Percentiles rank a stretch among this genome's conserved stretches.
Conservation (phyloP, 2,888 invertebrate species). For the Lithophane semibrunnea region DNA sequence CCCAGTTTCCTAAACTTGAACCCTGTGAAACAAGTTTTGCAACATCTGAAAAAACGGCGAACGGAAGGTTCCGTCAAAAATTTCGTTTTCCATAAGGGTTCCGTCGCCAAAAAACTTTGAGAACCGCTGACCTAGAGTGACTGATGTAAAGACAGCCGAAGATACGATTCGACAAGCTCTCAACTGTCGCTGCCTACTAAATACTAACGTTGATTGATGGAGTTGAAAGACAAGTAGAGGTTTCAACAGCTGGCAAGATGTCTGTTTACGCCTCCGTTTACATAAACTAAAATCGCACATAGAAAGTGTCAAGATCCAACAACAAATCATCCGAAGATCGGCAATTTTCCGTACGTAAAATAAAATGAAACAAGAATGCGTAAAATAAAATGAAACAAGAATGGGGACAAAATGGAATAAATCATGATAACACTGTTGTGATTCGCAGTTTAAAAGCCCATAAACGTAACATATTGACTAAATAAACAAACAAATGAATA, state of each 20-base stretch:
- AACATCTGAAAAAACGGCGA: too few relatives aligned
- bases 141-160: background rate
- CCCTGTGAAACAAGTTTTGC: too few relatives aligned
- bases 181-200: background rate
- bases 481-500: slow-evolving; percentile 49
- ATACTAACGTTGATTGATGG: background rate
- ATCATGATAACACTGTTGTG: slow-evolving; percentile 50
- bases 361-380: background rate
- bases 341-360: background rate
- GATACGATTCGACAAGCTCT: background rate
- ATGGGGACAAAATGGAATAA: slow-evolving; percentile 36
- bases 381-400: slow-evolving; percentile 1
- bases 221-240: background rate
- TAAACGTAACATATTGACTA: slow-evolving; percentile 42
- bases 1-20: too few relatives aligned
- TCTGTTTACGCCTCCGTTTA: background rate
- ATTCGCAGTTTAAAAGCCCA: slow-evolving; percentile 37
- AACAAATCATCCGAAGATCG: background rate
- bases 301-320: background rate
- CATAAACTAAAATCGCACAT: background rate
- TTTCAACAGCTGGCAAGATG: background rate
- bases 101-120: too few relatives aligned
- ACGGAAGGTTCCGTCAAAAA: too few relatives aligned
- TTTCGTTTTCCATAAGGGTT: too few relatives aligned
- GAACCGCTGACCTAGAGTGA: background rate